phyloP scores from a whole-genome alignment of 2,797 vertebrate genomes.

The Sitta carolinensis region DNA sequence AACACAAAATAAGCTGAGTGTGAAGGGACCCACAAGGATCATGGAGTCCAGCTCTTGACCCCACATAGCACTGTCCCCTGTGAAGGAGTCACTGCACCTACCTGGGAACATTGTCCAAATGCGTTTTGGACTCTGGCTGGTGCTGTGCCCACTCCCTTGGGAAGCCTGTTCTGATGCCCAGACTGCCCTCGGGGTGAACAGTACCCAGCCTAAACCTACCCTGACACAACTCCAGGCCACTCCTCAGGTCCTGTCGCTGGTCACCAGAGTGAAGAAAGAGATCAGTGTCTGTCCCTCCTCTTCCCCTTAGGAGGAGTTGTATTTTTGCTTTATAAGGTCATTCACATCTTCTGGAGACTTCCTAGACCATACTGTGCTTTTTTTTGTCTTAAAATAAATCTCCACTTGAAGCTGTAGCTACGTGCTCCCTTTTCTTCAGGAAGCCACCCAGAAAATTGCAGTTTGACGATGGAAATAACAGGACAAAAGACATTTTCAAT shows the following conservation, averaged over 20 bases:
- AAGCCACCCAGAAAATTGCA: background rate
- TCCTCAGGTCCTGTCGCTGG: background rate
- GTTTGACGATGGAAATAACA: background rate
- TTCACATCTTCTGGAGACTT: background rate
- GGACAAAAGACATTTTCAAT: background rate
- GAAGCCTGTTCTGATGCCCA: background rate
- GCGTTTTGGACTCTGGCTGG: background rate
- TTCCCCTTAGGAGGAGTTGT: background rate
- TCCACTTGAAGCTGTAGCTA: background rate
- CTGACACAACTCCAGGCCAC: background rate
- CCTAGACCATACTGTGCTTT: background rate
- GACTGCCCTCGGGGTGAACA: background rate
- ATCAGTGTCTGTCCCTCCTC: background rate
- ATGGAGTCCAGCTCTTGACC: accelerated
- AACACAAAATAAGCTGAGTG: background rate
- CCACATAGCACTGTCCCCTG: accelerated
- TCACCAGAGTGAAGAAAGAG: no score
- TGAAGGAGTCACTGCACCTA: background rate
- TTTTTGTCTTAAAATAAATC: background rate
- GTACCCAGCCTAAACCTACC: background rate
- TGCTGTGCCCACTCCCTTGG: background rate
- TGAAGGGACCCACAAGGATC: background rate
- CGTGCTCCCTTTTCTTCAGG: background rate
- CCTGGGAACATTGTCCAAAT: background rate
- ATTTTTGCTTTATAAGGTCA: background rate